Percentiles rank a stretch among this genome's conserved stretches.
Evolutionary conservation across 2,888 invertebrate species (phyloP).

Genomic region (Amiota communis): DNA sequence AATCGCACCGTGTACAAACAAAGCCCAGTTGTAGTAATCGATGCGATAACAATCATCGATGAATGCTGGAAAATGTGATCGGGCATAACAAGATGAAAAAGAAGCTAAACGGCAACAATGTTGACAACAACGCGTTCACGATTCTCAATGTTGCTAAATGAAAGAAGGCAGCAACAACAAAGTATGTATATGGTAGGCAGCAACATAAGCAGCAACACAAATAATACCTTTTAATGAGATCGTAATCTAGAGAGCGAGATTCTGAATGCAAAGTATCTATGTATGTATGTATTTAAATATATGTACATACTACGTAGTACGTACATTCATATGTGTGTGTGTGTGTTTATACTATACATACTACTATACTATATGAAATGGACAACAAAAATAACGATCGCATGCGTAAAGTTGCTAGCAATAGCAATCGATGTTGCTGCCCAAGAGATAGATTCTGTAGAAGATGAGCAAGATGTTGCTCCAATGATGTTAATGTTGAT

Average conservation of each 20-base stretch:
- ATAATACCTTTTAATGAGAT: slow-evolving; percentile 72
- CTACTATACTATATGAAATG: background rate
- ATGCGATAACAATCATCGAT: slow-evolving; percentile 64
- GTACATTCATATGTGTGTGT: background rate
- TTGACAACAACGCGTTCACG: background rate
- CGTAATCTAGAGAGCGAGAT: slow-evolving; percentile 59
- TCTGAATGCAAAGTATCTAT: slow-evolving; percentile 60
- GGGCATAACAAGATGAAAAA: background rate
- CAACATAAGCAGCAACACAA: slow-evolving; percentile 70
- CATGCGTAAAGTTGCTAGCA: slow-evolving; percentile 32
- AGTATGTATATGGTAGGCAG: slow-evolving; percentile 40
- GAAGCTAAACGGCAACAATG: background rate
- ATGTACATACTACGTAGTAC: background rate
- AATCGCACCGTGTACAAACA: slow-evolving; percentile 34
- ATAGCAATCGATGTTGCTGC: slow-evolving; percentile 41
- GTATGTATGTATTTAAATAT: background rate
- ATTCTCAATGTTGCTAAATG: too few relatives aligned
- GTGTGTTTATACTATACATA: background rate
- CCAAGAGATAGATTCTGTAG: slow-evolving; percentile 52
- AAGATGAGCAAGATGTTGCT: slow-evolving; percentile 54
- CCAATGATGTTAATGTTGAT: slow-evolving; percentile 38
- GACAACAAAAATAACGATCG: slow-evolving; percentile 6
- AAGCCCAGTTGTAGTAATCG: slow-evolving; percentile 37
- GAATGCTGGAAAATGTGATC: slow-evolving; percentile 32
- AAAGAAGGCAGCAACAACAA: background rate